Percentiles rank a stretch among this genome's conserved stretches.
Conservation (phyloP, 2,888 invertebrate genomes). For the Empis stercorea region DNA sequence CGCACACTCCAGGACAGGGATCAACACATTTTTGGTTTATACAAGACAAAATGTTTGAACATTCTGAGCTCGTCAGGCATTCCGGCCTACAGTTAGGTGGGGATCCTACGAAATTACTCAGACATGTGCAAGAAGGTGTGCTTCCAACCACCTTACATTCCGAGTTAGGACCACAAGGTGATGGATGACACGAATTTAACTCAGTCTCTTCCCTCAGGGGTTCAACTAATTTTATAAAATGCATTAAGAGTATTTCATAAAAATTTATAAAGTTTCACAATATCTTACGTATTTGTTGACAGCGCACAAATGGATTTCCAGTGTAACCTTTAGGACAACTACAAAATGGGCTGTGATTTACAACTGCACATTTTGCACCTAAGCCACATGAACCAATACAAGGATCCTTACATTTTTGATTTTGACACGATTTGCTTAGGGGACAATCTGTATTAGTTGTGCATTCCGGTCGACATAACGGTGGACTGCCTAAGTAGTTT, state of each 20-base stretch:
- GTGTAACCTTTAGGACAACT: conserved; percentile 50
- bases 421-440: conserved; percentile 54
- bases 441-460: conserved; percentile 57
- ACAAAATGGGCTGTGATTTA: conserved; percentile 61
- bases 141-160: conserved; percentile 43
- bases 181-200: conserved; percentile 44
- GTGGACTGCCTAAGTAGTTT: conserved; percentile 53
- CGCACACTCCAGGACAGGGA: conserved; percentile 49
- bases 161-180: conserved; percentile 62
- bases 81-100: conserved; percentile 56
- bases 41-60: conserved; percentile 44
- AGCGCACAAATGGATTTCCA: conserved; percentile 55
- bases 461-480: conserved; percentile 61
- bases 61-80: conserved; percentile 50
- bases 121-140: conserved; percentile 42
- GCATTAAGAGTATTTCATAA: too few species aligned
- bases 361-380: conserved; percentile 55
- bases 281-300: conserved; percentile 35
- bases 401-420: conserved; percentile 59
- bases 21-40: conserved; percentile 44
- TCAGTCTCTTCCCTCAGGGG: conserved; percentile 20
- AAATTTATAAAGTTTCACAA: too few species aligned
- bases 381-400: conserved; percentile 62
- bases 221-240: conserved; percentile 15
- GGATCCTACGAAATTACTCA: conserved; percentile 43